Conservation (phyloP, 2,888 invertebrate species). For the Diarsia mendica region DNA sequence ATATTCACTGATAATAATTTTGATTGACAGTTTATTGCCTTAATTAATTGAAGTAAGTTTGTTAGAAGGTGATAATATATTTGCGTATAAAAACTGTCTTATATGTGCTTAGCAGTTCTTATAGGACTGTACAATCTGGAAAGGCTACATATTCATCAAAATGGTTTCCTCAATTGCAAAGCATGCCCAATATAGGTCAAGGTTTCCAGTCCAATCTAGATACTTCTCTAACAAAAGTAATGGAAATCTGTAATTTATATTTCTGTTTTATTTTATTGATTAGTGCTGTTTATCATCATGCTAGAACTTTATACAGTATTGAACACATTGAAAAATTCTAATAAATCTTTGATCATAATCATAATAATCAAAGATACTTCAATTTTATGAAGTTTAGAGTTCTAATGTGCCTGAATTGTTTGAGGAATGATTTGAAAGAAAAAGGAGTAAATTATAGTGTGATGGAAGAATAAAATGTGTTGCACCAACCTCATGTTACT, state of each 20-base stretch:
- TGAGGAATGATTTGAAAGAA: too few relatives aligned
- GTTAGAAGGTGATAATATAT: neutral
- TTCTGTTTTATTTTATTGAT: neutral
- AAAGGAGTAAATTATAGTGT: too few relatives aligned
- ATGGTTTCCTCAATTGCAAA: neutral
- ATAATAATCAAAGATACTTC: neutral
- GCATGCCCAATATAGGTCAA: neutral
- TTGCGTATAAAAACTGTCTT: neutral
- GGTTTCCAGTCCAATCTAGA: neutral
- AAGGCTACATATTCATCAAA: neutral
- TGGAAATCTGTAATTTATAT: neutral
- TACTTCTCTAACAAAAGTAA: neutral
- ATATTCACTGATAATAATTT: neutral
- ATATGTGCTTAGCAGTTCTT: neutral
- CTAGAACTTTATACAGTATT: neutral
- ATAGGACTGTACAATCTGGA: neutral
- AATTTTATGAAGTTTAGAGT: too few relatives aligned
- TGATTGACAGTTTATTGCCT: neutral
- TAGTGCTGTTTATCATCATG: neutral
- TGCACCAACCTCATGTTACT: too few relatives aligned
- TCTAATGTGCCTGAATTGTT: too few relatives aligned
- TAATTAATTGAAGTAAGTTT: neutral
- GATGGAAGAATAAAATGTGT: too few relatives aligned
- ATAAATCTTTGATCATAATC: neutral
- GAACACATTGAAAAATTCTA: too few relatives aligned